These are phyloP conservation scores for Clepsis dumicolana DNA, from an alignment of 2,888 invertebrate species.

Conservation along the genomic window DNA sequence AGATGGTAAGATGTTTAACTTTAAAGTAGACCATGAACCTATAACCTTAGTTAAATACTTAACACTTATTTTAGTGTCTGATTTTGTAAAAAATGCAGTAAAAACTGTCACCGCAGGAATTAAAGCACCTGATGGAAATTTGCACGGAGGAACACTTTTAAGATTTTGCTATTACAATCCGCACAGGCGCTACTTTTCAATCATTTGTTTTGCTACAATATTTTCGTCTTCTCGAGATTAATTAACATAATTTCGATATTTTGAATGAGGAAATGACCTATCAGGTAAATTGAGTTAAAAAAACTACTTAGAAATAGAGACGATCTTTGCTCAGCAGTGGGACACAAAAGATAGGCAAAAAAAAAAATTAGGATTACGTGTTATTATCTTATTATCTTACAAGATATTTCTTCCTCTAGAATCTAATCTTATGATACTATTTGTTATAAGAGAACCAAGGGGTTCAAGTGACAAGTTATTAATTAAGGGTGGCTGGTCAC, in stretches of 20 bases:
- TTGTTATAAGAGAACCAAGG: slow-evolving; percentile 33
- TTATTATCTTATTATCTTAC: too few relatives aligned
- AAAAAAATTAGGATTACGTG: background rate
- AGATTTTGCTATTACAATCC: background rate
- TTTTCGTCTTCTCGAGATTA: background rate
- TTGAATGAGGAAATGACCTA: background rate
- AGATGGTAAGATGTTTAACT: too few relatives aligned
- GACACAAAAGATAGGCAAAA: background rate
- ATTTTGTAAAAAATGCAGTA: too few relatives aligned
- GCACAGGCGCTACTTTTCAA: too few relatives aligned
- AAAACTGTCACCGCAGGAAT: too few relatives aligned
- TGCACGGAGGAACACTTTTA: background rate
- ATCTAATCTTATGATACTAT: slow-evolving; percentile 29
- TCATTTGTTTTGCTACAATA: too few relatives aligned
- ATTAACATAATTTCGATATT: background rate
- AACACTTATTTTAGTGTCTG: too few relatives aligned
- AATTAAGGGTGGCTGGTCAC: slow-evolving; percentile 43
- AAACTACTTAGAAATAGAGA: background rate
- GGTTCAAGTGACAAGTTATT: slow-evolving; percentile 47
- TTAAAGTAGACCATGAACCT: too few relatives aligned
- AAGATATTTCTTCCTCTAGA: background rate
- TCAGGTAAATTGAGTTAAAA: background rate
- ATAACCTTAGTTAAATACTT: too few relatives aligned
- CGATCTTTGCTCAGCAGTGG: background rate
- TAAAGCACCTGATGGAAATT: background rate